Base-by-base conservation (phyloP, 2,888 invertebrate genomes). In the Lithodes maja region DNA sequence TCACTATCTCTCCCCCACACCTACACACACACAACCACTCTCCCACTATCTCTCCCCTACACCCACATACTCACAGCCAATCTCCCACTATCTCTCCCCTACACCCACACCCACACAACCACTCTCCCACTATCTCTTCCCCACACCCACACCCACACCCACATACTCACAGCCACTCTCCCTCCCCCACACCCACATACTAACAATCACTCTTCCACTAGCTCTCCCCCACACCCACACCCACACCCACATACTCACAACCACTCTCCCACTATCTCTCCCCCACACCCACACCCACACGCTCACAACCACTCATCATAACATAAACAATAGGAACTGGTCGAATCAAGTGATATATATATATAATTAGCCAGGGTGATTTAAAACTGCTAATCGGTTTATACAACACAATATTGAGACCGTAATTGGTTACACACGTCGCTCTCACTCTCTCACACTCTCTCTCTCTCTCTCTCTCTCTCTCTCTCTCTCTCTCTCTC, bases 211-310 rank as follows among this genome's bases (percentile, higher is more conserved):
- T 54, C 55, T 54, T 54, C 52, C 80, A 80, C 55, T 54, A 53
- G 54, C 55, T n/a, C 55, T 17, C 80, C 52, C 80, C 52, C 55
- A 55, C 79, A 79, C 79, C 52, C 79, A 79, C 54, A 79, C 79
- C 52, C 79, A 79, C 54, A 79, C 79, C 52, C 55, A 79, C 79
- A 79, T 54, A 80, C 80, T 54, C 80, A 54, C 75, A 75, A n/a
- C n/a, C 75, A 75, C 75, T 49, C 2, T 33, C 49, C 33, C 33
- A 33, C 33, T 75, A 33, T 49, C 49, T 17, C 17, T 1, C 52
- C 5, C 54, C 17, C 54, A 81, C 33, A 33, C 33, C 33, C 33
- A 33, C 33, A 33, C 33, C 33, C 33, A 33, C 33, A 33, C 33
- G 33, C 33, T 33, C 33, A 33, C 33, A 33, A 33, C 33, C 33